These are phyloP conservation scores for Masnerella sp. DNA, from an alignment of 2,888 invertebrate species.

Conservation along the genomic window DNA sequence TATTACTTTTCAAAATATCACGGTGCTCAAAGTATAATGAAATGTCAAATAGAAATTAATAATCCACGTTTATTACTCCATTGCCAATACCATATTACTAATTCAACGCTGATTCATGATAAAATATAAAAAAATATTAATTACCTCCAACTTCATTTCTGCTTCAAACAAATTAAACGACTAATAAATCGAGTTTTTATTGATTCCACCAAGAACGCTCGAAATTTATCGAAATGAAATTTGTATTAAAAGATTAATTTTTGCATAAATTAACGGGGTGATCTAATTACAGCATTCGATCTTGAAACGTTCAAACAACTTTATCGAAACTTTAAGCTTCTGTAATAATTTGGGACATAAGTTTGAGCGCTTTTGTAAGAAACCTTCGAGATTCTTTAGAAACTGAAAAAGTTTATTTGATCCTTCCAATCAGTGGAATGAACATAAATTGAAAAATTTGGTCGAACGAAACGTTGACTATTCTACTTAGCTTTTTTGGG, in stretches of 20 bases:
- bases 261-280: slow-evolving; percentile 11
- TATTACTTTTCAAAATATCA: slow-evolving; percentile 21
- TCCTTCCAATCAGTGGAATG: background rate
- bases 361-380: slow-evolving; percentile 17
- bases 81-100: no score
- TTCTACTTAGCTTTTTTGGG: no score
- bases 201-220: no score
- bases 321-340: slow-evolving; percentile 20
- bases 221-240: slow-evolving; percentile 9
- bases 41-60: no score
- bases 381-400: background rate
- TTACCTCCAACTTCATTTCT: no score
- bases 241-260: slow-evolving; percentile 8
- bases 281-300: slow-evolving; percentile 21
- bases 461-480: background rate
- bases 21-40: background rate
- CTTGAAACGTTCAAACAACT: slow-evolving; percentile 19
- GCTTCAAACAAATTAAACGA: no score
- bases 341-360: slow-evolving; percentile 13
- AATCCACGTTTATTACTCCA: no score
- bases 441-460: background rate
- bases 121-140: no score
- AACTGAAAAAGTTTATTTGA: background rate
- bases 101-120: no score
- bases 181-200: no score